Conservation (phyloP, 2,113 vertebrate genomes). For the Carassius gibelio region DNA sequence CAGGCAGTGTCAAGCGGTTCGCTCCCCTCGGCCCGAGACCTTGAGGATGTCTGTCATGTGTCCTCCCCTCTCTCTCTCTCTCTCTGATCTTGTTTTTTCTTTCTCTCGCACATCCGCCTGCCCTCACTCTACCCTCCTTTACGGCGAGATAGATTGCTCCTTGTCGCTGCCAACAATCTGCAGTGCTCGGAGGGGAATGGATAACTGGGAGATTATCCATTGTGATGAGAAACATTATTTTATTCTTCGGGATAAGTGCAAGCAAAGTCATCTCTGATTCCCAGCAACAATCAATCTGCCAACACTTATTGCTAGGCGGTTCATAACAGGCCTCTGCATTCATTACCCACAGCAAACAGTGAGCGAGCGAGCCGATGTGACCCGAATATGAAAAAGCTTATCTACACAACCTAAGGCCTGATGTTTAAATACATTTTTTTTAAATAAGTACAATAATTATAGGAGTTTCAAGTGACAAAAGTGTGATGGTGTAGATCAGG, state of each 20-base stretch:
- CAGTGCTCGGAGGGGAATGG: constrained; percentile 14
- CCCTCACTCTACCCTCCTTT: constrained; percentile 27
- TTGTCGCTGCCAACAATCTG: constrained; percentile 35
- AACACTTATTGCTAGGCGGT: constrained; percentile 45
- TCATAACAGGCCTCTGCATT: constrained; percentile 49
- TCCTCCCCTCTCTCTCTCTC: not conserved
- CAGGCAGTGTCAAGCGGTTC: not conserved
- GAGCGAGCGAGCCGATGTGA: constrained; percentile 22
- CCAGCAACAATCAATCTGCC: constrained; percentile 57
- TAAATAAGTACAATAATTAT: not conserved
- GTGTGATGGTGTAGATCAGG: not conserved
- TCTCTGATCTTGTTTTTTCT: not conserved
- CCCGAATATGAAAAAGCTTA: constrained; percentile 21
- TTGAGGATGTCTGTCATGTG: constrained; percentile 16
- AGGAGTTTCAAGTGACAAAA: not conserved
- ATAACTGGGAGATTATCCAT: constrained; percentile 58
- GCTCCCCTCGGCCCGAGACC: constrained; percentile 5
- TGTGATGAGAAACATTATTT: constrained; percentile 63
- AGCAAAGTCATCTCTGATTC: constrained; percentile 60
- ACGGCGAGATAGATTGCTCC: constrained; percentile 32
- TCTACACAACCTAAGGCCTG: not conserved
- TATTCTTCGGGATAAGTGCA: constrained; percentile 58
- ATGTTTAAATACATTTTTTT: no score
- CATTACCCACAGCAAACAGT: constrained; percentile 41
- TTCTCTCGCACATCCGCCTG: not conserved